Percentiles rank a stretch among this genome's conserved stretches.
Evolutionary conservation across 2,888 invertebrate genomes (phyloP).

Genomic region (Halictus quadricinctus): DNA sequence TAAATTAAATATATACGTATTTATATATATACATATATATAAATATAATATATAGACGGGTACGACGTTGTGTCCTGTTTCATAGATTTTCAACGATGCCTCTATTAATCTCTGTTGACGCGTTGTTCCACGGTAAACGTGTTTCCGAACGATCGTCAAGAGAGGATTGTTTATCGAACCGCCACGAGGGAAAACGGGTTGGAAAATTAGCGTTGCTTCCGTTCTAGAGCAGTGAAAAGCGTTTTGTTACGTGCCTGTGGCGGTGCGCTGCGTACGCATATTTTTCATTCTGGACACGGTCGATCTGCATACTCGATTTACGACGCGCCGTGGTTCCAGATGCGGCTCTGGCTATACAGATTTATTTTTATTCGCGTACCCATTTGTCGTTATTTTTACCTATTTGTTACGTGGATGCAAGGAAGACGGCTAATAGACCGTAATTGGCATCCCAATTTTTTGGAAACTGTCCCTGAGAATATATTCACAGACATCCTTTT

Average conservation of each 20-base stretch:
- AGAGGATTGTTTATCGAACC: constrained; percentile 30
- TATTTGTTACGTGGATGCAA: no score
- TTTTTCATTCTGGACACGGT: constrained; percentile 7
- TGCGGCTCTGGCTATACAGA: background rate
- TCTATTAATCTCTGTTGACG: constrained; percentile 29
- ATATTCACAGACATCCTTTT: no score
- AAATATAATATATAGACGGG: constrained; percentile 23
- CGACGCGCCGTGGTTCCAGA: background rate
- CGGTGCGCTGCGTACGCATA: background rate
- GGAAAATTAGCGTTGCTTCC: constrained; percentile 6
- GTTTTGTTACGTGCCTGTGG: constrained; percentile 16
- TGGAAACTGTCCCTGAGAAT: no score
- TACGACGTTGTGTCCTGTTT: constrained; percentile 35
- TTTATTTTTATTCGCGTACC: background rate
- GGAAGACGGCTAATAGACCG: no score
- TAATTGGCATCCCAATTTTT: no score
- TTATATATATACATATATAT: constrained; percentile 14
- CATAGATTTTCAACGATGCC: constrained; percentile 27
- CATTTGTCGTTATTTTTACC: background rate
- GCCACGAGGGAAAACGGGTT: constrained; percentile 13
- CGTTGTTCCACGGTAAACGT: background rate
- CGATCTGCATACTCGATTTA: constrained; percentile 8
- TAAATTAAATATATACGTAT: constrained; percentile 54
- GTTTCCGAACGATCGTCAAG: background rate
- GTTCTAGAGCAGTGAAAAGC: background rate